A percentile compares a stretch with the other conserved stretches of the same genome.
Evolutionary conservation across 2,797 vertebrate species (phyloP).

Genomic region (Gadopsis marmoratus): DNA sequence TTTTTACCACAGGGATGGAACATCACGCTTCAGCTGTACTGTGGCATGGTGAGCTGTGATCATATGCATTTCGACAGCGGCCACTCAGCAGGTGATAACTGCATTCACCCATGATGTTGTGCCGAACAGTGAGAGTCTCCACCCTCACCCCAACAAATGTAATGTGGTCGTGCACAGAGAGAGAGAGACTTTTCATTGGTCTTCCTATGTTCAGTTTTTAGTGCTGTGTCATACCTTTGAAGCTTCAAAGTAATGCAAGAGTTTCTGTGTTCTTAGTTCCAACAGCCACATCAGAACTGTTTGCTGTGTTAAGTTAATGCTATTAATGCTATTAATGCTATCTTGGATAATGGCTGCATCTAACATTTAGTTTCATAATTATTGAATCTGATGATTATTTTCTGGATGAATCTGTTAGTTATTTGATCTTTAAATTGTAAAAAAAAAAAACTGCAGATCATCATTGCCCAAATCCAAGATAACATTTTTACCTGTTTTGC

Average conservation of each 20-base stretch:
- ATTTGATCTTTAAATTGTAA: neutral
- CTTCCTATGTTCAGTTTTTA: neutral
- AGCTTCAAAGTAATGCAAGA: neutral
- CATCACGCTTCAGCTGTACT: neutral
- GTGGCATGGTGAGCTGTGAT: slow-evolving; percentile 9
- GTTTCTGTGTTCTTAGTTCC: too few relatives aligned
- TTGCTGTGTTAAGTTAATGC: neutral
- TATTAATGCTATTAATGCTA: too few relatives aligned
- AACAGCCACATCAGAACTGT: neutral
- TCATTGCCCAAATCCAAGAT: neutral
- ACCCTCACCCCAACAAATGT: neutral
- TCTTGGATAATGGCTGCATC: neutral
- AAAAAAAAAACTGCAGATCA: neutral
- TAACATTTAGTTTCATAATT: neutral
- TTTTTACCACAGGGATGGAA: slow-evolving; percentile 5
- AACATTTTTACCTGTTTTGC: neutral
- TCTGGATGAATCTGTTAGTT: neutral
- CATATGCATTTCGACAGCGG: slow-evolving; percentile 20
- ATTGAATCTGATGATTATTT: neutral
- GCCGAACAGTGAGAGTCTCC: slow-evolving; percentile 11
- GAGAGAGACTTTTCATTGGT: neutral
- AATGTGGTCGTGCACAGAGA: neutral
- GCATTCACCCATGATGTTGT: slow-evolving; percentile 30
- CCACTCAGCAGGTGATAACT: slow-evolving; percentile 10
- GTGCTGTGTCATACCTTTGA: neutral